Evolutionary conservation across 2,797 vertebrate species (phyloP).

Genomic region (Prunella strophiata): DNA sequence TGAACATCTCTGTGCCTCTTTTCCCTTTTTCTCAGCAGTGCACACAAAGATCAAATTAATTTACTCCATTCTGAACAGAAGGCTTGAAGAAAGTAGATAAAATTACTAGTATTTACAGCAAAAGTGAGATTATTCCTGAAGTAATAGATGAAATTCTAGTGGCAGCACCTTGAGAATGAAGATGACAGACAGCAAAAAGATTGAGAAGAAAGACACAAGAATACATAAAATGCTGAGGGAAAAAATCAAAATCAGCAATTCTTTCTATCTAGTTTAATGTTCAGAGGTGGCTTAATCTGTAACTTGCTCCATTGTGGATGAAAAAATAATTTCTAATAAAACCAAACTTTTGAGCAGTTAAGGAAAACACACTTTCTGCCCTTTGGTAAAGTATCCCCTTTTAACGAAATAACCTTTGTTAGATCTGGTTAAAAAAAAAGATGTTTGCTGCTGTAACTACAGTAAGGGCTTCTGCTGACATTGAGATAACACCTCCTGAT

Average conservation of each 20-base stretch:
- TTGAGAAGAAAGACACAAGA: neutral
- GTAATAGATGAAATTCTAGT: slow-evolving; percentile 42
- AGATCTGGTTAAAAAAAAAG: neutral
- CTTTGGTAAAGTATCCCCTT: neutral
- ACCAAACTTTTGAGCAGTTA: neutral
- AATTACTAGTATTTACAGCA: slow-evolving; percentile 30
- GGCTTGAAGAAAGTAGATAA: slow-evolving; percentile 42
- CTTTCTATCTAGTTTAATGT: neutral
- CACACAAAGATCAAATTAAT: slow-evolving; percentile 35
- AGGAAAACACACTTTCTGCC: neutral
- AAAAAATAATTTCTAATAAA: neutral
- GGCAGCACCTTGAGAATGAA: slow-evolving; percentile 30
- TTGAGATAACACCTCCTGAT: neutral
- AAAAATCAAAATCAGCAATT: neutral
- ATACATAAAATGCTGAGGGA: neutral
- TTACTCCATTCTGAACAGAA: slow-evolving; percentile 37
- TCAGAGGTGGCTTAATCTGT: neutral
- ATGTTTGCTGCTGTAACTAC: neutral
- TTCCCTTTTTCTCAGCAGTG: neutral
- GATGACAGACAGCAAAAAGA: slow-evolving; percentile 26
- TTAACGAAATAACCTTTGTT: neutral
- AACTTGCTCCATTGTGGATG: neutral
- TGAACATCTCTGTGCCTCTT: neutral
- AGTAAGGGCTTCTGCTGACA: neutral
- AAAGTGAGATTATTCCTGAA: slow-evolving; percentile 49